Base-by-base conservation (phyloP, 2,797 vertebrate genomes). In the Danio aesculapii region DNA sequence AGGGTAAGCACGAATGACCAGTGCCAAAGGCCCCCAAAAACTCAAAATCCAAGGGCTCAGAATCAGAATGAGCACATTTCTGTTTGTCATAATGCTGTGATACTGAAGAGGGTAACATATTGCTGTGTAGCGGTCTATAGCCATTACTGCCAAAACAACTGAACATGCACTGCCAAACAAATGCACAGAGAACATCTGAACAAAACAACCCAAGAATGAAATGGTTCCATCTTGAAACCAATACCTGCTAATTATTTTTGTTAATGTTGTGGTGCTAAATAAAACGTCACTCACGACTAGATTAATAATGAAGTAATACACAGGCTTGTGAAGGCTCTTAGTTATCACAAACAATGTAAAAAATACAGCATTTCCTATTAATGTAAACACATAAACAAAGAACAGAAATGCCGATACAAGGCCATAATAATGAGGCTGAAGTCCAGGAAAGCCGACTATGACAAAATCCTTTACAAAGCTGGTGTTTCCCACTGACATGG, bases 121-220 rank as follows among this genome's bases (percentile, higher is more conserved):
- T 14, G 84, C 84, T 11, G 69, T 50, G 44, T 81, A 86, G 16
- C 84, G 70, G 61, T 86, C 84, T 72, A 83, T 68, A 19, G 84
- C 83, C 75, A 87, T 86, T 8, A 88, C 85, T n/a, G 90, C 70
- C 74, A 94, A 86, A 52, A 91, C 91, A 62, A 89, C 86, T 0
- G 92, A 92, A 80, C 91, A 92, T 70, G 91, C 85, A 2, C 89
- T 75, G 39, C 93, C 90, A 70, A 93, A 93, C 41, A 90, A 91
- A 66, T 92, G 92, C 72, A 92, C 89, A 81, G 93, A 85, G 57
- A 92, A 92, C 85, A 88, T 88, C 68, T 94, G 93, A 52, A 93
- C 86, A 62, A 94, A 88, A 77, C 93, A 94, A 7, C 85, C 87
- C 7, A 70, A 41, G 84, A 92, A 88, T 12, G 87, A 86, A 47